Evolutionary conservation across 2,797 vertebrate species (phyloP).

Genomic region (Hydrocynus forskahlii): DNA sequence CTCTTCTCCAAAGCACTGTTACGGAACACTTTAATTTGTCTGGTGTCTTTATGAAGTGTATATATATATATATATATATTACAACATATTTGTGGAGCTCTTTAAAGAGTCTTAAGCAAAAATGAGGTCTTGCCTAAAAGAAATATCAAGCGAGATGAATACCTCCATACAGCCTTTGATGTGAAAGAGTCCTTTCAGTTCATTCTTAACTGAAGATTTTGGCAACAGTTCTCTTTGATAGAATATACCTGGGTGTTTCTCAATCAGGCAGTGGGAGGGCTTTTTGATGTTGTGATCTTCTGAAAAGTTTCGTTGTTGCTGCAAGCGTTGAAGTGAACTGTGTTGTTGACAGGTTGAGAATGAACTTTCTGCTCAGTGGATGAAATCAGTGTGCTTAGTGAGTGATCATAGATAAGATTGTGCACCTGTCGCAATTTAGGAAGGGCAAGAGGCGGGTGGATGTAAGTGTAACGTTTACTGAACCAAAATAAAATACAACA

Average conservation of each 20-base stretch:
- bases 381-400: slow-evolving; percentile 2
- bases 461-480: too few relatives aligned
- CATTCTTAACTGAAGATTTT: slow-evolving; percentile 54
- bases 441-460: too few relatives aligned
- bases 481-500: too few relatives aligned
- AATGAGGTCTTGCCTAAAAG: slow-evolving; percentile 14
- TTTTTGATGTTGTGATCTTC: slow-evolving; percentile 51
- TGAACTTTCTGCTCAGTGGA: slow-evolving; percentile 28
- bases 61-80: too few relatives aligned
- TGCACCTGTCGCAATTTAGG: too few relatives aligned
- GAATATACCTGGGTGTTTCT: slow-evolving; percentile 52
- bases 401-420: not conserved
- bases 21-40: too few relatives aligned
- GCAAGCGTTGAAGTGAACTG: slow-evolving; percentile 34
- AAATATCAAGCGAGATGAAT: slow-evolving; percentile 51
- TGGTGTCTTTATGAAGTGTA: too few relatives aligned
- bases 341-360: slow-evolving; percentile 36
- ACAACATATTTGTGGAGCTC: not conserved
- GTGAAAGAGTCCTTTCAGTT: slow-evolving; percentile 51
- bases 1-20: too few relatives aligned
- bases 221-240: slow-evolving; percentile 57
- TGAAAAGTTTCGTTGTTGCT: slow-evolving; percentile 51
- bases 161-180: slow-evolving; percentile 55
- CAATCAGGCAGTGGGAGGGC: slow-evolving; percentile 33
- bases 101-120: not conserved